A percentile compares a stretch with the other conserved stretches of the same genome.
These are phyloP conservation scores for Orius insidiosus DNA, from an alignment of 1,140 invertebrate genomes.

Conservation along the genomic window DNA sequence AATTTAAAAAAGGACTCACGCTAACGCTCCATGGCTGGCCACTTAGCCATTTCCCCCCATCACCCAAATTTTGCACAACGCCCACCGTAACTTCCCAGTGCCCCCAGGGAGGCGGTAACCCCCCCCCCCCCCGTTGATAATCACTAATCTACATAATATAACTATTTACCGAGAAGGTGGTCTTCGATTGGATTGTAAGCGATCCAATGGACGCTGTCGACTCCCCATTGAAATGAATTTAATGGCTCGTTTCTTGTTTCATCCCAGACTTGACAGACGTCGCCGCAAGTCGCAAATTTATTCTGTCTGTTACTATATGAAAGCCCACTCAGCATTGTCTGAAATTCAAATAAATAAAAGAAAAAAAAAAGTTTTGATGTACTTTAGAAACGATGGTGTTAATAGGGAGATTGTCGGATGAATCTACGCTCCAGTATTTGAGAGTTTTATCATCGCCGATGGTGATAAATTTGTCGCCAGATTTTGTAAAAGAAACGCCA, in stretches of 20 bases:
- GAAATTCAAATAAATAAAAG: no score
- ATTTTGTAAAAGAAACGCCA: constrained; percentile 51
- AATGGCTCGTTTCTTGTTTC: constrained; percentile 71
- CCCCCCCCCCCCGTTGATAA: no score
- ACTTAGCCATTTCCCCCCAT: no score
- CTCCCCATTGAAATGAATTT: constrained; percentile 75
- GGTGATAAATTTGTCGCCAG: constrained; percentile 50
- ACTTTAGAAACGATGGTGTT: constrained; percentile 62
- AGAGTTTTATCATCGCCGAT: constrained; percentile 91
- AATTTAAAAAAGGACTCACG: no score
- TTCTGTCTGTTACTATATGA: constrained; percentile 63
- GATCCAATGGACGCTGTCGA: constrained; percentile 75
- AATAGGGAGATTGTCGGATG: constrained; percentile 33
- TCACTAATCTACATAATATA: not conserved
- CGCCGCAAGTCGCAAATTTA: constrained; percentile 86
- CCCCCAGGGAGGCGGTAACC: no score
- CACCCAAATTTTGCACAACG: no score
- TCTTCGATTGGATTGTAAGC: constrained; percentile 77
- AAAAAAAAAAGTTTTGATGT: constrained; percentile 6
- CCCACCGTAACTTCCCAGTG: no score
- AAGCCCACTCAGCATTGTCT: constrained; percentile 64
- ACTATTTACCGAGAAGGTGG: constrained; percentile 35
- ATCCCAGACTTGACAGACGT: constrained; percentile 80
- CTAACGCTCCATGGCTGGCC: no score
- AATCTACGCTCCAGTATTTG: constrained; percentile 67